Evolutionary conservation across 2,113 vertebrate species (phyloP), one percentile per base, ranked within the genome.

Genomic region (Diadophis punctatus): DNA sequence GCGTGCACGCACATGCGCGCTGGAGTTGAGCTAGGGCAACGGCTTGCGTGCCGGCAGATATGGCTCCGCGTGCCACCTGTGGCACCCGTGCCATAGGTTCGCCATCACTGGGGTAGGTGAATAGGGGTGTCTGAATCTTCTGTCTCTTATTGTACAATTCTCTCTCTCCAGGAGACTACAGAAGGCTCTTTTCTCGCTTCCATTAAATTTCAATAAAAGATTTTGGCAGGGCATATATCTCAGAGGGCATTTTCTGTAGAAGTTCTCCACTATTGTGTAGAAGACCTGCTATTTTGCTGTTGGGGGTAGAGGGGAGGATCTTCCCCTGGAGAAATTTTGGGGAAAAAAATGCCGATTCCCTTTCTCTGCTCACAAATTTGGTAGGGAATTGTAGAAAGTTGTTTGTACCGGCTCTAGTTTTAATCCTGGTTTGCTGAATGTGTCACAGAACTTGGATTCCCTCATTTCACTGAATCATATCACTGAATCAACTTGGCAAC

Each of bases 271-370:
- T 34, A 16, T 74, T 74, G 4, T 68, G 11, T n/a, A n/a, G 30
- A 68, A 68, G 11, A n/a, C 4, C 30, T n/a, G 60, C 11, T 68
- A n/a, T 16, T 16, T 11, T 68, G 30, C 30, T 68, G 11, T 68
- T 68, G 60, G 60, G 3, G 8, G 27, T 0, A 0, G 49, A 9
- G 58, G 25, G 23, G 1, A 1, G 8, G 1, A 1, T 63, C 27
- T 63, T 63, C 11, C 27, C 11, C 10, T 63, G 11, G 27, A 63
- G 27, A n/a, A 63, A n/a, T 63, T n/a, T 63, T 55, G 18, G 5
- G 1, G 12, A 1, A 2, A n/a, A 60, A 63, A 63, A 4, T 63
- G 60, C 11, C 27, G 27, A n/a, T 14, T 68, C 30, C 60, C n/a
- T n/a, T n/a, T 68, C 30, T 68, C 60, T 68, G 30, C 30, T 30